phyloP scores from a whole-genome alignment of 2,888 invertebrate species.

The Morpho helenor region DNA sequence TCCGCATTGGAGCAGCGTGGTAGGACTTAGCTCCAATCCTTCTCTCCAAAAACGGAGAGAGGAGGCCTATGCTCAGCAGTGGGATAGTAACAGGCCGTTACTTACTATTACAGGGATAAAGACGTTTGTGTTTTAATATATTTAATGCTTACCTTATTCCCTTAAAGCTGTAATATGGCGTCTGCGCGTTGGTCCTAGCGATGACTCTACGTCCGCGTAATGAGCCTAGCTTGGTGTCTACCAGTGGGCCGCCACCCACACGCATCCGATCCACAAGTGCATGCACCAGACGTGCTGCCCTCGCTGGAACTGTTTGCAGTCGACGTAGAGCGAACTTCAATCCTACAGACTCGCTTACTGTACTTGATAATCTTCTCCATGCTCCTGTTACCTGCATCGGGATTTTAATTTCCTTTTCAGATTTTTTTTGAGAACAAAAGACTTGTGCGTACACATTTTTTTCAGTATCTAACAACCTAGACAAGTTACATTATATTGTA shows the following conservation, averaged over 20 bases:
- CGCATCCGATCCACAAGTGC: slow-evolving; percentile 72
- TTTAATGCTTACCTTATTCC: slow-evolving; percentile 56
- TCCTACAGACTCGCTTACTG: slow-evolving; percentile 71
- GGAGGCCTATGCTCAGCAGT: too few species aligned
- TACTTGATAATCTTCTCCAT: slow-evolving; percentile 68
- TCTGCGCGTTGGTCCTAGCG: slow-evolving; percentile 59
- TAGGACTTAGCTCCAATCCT: too few species aligned
- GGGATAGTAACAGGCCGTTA: too few species aligned
- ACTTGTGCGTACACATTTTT: too few species aligned
- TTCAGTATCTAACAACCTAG: too few species aligned
- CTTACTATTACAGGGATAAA: too few species aligned
- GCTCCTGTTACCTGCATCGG: slow-evolving; percentile 62
- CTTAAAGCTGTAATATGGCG: slow-evolving; percentile 70
- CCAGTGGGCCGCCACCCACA: slow-evolving; percentile 71
- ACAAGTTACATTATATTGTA: too few species aligned
- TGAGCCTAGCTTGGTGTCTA: slow-evolving; percentile 56
- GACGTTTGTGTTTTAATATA: too few species aligned
- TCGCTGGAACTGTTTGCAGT: slow-evolving; percentile 67
- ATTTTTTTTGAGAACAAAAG: too few species aligned
- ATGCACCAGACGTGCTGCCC: slow-evolving; percentile 70
- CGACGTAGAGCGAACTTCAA: slow-evolving; percentile 68
- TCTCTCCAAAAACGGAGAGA: too few species aligned
- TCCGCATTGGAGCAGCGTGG: too few species aligned
- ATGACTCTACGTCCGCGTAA: slow-evolving; percentile 64
- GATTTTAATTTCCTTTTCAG: neutral